phyloP scores from a whole-genome alignment of 2,888 invertebrate species.

The Luperina testacea region DNA sequence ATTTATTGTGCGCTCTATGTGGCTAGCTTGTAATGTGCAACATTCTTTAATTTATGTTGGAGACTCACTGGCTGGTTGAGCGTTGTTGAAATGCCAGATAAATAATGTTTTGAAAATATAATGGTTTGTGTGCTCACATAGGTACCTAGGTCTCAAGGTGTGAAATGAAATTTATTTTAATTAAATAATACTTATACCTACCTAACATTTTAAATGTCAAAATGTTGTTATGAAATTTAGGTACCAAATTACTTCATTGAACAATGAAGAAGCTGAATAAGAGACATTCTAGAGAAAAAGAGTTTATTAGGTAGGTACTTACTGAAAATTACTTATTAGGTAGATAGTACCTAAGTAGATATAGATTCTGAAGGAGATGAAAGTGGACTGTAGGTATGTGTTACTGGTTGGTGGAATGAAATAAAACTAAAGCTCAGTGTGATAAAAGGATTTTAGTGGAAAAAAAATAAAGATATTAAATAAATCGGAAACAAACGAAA shows the following conservation, averaged over 20 bases:
- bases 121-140: not conserved
- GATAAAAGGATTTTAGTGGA: too few species aligned
- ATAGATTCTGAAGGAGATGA: not conserved
- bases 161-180: not conserved
- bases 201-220: not conserved
- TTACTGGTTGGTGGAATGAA: not conserved
- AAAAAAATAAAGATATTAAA: too few species aligned
- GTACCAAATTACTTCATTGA: not conserved
- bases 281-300: not conserved
- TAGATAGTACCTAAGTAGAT: not conserved
- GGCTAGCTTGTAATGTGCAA: slow-evolving; percentile 30
- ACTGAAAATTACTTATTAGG: not conserved
- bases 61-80: not conserved
- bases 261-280: not conserved
- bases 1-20: slow-evolving; percentile 2
- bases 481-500: not conserved
- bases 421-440: too few species aligned
- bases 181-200: not conserved
- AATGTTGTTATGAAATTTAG: not conserved
- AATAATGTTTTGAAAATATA: not conserved
- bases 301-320: not conserved
- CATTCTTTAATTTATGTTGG: slow-evolving; percentile 50
- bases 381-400: not conserved
- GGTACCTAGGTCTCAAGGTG: too few species aligned
- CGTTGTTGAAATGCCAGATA: slow-evolving; percentile 3